Base-by-base conservation (phyloP, 2,113 vertebrate species). In the Promerops cafer region DNA sequence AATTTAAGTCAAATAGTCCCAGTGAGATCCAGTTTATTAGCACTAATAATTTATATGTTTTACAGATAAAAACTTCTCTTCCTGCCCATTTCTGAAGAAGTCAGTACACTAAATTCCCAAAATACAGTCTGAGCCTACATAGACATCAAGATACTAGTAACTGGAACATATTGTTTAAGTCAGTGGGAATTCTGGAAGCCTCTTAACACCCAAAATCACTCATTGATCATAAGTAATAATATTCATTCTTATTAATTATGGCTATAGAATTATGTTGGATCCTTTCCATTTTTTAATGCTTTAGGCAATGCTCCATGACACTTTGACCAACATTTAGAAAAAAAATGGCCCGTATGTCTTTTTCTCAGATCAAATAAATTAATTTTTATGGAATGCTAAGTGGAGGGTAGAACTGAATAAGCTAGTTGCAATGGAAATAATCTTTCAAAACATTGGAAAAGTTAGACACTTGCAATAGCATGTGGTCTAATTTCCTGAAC, bases 401-500 rank as follows among this genome's bases (percentile, higher is more conserved):
- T 71, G 40, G 31, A 94, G 44, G 27, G 66, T 84, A 91, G 71
- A 91, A 84, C 69, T 83, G 78, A 93, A 90, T 89, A 95, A 96
- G 76, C 80, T 85, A 61, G 63, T 69, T 93, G 94, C 92, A 96
- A 85, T 94, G 93, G 93, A 97, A 95, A 95, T 53, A 78, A n/a
- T 74, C 69, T 96, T 96, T 95, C 87, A 94, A 96, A 96, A 88
- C 94, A 96, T 0, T 93, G 93, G 92, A 95, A 97, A 97, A 97
- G 63, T 93, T 86, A 95, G 78, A 68, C 70, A 87, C 70, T 93
- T 13, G 56, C 75, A 89, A 94, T 92, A 94, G 75, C 79, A 90
- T 93, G 92, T 93, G 85, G 69, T 91, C 95, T 95, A 97, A 96
- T 96, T 97, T 97, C 94, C 91, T 78, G 90, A 94, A 91, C 60